A percentile compares a stretch with the other conserved stretches of the same genome.
These are phyloP conservation scores for Drosophila conformis DNA, from an alignment of 2,888 invertebrate genomes.

Conservation along the genomic window DNA sequence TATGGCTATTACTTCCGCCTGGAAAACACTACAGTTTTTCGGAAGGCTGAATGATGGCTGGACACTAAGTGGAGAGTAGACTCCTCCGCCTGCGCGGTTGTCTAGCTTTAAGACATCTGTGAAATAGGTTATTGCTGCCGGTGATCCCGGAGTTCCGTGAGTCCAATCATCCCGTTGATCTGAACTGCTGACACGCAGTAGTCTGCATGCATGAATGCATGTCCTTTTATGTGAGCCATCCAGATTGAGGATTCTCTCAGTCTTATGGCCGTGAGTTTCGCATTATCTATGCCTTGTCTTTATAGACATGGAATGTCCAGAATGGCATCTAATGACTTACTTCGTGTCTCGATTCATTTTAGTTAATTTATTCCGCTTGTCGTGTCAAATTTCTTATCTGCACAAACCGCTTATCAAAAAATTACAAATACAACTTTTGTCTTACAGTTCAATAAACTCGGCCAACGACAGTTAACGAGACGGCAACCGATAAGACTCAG, in stretches of 20 bases:
- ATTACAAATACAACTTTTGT: constrained; percentile 3
- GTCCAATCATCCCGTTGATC: not conserved
- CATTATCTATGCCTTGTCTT: not conserved
- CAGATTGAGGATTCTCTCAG: not conserved
- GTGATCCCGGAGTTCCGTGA: no score
- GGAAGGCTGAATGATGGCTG: not conserved
- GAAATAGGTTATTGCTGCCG: no score
- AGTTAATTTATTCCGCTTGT: not conserved
- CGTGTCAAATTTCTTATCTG: constrained; percentile 20
- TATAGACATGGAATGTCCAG: not conserved
- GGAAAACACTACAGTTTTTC: not conserved
- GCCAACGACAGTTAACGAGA: not conserved
- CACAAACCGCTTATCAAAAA: not conserved
- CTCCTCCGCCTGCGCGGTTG: no score
- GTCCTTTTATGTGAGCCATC: not conserved
- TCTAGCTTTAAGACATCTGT: no score
- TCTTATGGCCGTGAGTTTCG: not conserved
- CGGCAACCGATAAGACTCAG: constrained; percentile 4
- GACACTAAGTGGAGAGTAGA: no score
- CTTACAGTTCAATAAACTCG: constrained; percentile 44
- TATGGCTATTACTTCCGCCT: not conserved
- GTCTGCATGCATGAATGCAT: not conserved
- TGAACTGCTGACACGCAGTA: not conserved
- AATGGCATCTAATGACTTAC: not conserved
- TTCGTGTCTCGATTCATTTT: not conserved